These are phyloP conservation scores for Buphagus erythrorhynchus DNA, from an alignment of 2,797 vertebrate genomes.

Conservation along the genomic window DNA sequence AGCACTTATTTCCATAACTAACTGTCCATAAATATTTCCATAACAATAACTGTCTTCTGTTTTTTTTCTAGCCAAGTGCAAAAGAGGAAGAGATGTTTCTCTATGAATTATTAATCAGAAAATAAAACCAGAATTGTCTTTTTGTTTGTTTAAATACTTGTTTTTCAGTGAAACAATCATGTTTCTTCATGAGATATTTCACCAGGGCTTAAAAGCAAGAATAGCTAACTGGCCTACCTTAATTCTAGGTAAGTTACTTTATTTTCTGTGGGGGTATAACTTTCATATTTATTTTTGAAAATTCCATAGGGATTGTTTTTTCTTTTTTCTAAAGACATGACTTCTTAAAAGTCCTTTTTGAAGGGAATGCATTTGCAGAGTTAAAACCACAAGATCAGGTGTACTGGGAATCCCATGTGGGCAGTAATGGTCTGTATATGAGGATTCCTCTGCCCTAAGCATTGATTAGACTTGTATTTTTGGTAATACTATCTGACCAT, in stretches of 20 bases:
- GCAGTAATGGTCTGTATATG: neutral
- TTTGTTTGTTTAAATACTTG: slow-evolving; percentile 49
- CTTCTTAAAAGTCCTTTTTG: neutral
- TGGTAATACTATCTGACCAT: neutral
- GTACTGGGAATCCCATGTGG: neutral
- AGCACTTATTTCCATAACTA: neutral
- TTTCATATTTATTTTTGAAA: neutral
- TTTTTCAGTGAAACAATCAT: slow-evolving; percentile 95
- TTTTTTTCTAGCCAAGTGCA: neutral
- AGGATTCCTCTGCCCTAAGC: neutral
- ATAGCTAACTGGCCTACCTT: slow-evolving; percentile 98
- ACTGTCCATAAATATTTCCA: too few relatives aligned
- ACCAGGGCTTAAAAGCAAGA: slow-evolving; percentile 96
- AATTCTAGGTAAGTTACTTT: slow-evolving; percentile 89
- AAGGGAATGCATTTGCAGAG: neutral
- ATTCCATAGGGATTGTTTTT: neutral
- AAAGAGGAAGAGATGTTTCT: neutral
- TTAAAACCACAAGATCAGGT: neutral
- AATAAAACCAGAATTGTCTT: neutral
- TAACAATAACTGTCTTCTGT: neutral
- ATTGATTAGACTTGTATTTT: neutral
- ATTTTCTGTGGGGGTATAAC: neutral
- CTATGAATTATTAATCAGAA: neutral
- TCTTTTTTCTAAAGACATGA: neutral
- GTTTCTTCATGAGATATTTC: slow-evolving; percentile 99